Percentiles rank a stretch among this genome's conserved stretches.
Conservation (phyloP, 2,888 invertebrate genomes). For the Drosophila formosana region DNA sequence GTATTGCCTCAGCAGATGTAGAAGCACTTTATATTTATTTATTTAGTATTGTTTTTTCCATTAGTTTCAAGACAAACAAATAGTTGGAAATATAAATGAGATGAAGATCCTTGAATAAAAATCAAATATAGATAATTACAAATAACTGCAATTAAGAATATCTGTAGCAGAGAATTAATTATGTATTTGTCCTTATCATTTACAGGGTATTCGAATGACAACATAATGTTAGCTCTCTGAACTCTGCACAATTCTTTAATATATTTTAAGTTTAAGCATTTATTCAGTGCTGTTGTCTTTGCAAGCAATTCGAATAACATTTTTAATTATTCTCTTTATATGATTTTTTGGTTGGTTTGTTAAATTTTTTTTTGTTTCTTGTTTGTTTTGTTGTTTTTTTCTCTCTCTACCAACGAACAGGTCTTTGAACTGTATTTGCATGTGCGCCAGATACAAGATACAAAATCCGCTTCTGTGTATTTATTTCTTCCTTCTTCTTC, state of each 20-base stretch:
- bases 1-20: slow-evolving; percentile 5
- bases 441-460: slow-evolving; percentile 74
- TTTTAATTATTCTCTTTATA: slow-evolving; percentile 58
- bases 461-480: slow-evolving; percentile 45
- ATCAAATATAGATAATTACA: neutral
- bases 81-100: neutral
- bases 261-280: slow-evolving; percentile 28
- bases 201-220: slow-evolving; percentile 15
- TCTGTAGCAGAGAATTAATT: too few relatives aligned
- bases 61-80: neutral
- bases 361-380: slow-evolving; percentile 20
- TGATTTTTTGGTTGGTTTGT: slow-evolving; percentile 26
- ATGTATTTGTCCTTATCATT: too few relatives aligned
- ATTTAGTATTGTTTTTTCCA: slow-evolving; percentile 10
- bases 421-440: slow-evolving; percentile 79
- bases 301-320: slow-evolving; percentile 50
- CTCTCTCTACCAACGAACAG: slow-evolving; percentile 49
- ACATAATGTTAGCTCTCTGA: slow-evolving; percentile 3
- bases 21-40: neutral
- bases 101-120: neutral
- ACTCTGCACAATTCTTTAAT: slow-evolving; percentile 21
- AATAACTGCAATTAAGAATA: too few relatives aligned
- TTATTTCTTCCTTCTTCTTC: slow-evolving; percentile 18
- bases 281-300: slow-evolving; percentile 18
- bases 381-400: slow-evolving; percentile 18